phyloP scores from a whole-genome alignment of 2,888 invertebrate species.

The Tiliacea aurago region DNA sequence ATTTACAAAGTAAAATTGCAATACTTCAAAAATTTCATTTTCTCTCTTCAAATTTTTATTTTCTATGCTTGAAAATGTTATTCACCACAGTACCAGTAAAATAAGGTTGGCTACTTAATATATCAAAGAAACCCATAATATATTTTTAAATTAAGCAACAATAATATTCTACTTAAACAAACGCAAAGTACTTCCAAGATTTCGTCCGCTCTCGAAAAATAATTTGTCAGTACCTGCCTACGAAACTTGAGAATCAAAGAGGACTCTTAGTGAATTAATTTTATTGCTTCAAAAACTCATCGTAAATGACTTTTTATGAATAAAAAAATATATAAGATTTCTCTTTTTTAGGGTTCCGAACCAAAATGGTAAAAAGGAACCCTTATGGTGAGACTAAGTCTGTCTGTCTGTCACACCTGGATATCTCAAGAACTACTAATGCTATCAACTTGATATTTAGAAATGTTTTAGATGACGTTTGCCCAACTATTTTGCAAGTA shows the following conservation, averaged over 20 bases:
- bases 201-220: slow-evolving; percentile 48
- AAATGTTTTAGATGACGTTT: too few species aligned
- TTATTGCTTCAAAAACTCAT: slow-evolving; percentile 62
- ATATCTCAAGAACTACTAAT: too few species aligned
- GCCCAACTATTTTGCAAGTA: too few species aligned
- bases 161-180: slow-evolving; percentile 52
- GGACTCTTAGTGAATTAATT: slow-evolving; percentile 61
- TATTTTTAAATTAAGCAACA: slow-evolving; percentile 50
- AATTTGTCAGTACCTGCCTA: slow-evolving; percentile 27
- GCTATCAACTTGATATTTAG: too few species aligned
- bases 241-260: slow-evolving; percentile 61
- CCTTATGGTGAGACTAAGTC: too few species aligned
- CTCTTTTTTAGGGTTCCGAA: too few species aligned
- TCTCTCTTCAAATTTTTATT: not conserved
- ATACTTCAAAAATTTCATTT: not conserved
- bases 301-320: slow-evolving; percentile 54
- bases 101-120: slow-evolving; percentile 27
- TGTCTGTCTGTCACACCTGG: too few species aligned
- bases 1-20: slow-evolving; percentile 22
- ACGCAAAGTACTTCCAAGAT: slow-evolving; percentile 38
- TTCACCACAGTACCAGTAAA: not conserved
- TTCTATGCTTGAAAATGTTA: not conserved
- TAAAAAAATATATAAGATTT: slow-evolving; percentile 37
- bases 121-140: slow-evolving; percentile 43
- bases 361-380: too few species aligned